Percentiles rank a stretch among this genome's conserved stretches.
Conservation (phyloP, 2,797 vertebrate species). For the Lithobates pipiens region DNA sequence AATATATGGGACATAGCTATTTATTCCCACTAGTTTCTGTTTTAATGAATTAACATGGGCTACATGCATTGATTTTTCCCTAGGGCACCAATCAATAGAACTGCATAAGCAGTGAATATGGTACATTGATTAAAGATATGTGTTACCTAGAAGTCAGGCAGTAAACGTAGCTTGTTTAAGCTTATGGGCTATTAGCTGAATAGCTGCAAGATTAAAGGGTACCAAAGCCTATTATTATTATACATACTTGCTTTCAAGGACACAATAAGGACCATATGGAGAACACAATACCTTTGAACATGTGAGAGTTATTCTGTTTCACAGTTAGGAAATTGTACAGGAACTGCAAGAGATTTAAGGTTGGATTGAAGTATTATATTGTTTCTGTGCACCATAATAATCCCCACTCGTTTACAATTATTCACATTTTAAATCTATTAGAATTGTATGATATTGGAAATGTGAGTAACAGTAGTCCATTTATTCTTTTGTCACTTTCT, state of each 20-base stretch:
- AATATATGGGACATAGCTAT: not conserved
- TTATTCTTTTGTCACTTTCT: not conserved
- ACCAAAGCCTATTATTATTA: constrained; percentile 58
- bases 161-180: constrained; percentile 55
- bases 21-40: constrained; percentile 62
- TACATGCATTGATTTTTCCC: constrained; percentile 70
- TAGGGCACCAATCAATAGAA: constrained; percentile 67
- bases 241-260: constrained; percentile 56
- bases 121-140: constrained; percentile 74
- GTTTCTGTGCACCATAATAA: not conserved
- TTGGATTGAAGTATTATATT: no score
- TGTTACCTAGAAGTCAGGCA: constrained; percentile 61
- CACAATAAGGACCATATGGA: constrained; percentile 36
- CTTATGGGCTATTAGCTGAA: constrained; percentile 67
- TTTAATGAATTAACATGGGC: constrained; percentile 72
- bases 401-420: not conserved
- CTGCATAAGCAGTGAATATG: constrained; percentile 63
- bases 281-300: constrained; percentile 33
- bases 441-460: not conserved
- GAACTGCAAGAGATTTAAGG: not conserved
- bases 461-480: not conserved
- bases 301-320: constrained; percentile 19
- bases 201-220: constrained; percentile 68
- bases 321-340: not conserved
- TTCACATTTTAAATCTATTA: not conserved